phyloP scores from a whole-genome alignment of 2,113 vertebrate genomes.

The Craseonycteris thonglongyai region DNA sequence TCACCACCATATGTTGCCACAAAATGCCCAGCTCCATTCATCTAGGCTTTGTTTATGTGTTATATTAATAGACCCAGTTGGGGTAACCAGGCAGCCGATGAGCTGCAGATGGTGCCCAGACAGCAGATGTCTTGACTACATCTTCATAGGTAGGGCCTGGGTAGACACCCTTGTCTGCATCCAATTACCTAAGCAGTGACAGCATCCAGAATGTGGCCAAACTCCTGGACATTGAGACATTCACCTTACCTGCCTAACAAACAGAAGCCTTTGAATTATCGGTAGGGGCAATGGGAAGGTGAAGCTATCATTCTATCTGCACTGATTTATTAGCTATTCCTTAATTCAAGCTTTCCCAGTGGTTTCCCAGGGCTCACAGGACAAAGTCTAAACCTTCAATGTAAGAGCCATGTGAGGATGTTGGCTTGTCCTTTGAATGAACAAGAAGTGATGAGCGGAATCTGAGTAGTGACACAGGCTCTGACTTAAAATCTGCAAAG shows the following conservation, averaged over 20 bases:
- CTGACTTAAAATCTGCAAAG: not conserved
- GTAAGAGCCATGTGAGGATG: not conserved
- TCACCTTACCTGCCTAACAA: not conserved
- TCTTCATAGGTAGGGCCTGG: not conserved
- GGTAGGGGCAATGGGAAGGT: not conserved
- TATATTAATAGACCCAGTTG: conserved; percentile 57
- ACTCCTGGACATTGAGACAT: not conserved
- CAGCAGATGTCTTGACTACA: not conserved
- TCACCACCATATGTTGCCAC: conserved; percentile 33
- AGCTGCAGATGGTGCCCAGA: conserved; percentile 63
- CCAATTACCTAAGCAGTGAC: not conserved
- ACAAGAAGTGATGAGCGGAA: not conserved
- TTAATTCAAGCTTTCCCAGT: not conserved
- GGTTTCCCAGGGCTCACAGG: not conserved
- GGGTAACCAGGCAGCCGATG: conserved; percentile 42
- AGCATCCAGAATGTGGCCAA: not conserved
- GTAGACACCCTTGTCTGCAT: not conserved
- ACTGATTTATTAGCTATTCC: not conserved
- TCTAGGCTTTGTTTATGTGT: conserved; percentile 55
- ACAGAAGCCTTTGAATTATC: not conserved
- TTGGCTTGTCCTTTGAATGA: not conserved
- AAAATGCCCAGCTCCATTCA: conserved; percentile 50
- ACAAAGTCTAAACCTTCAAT: not conserved
- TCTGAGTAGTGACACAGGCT: not conserved
- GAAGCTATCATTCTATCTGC: too few species aligned